Conservation (phyloP, 2,113 vertebrate genomes). For the Lophotis ruficrista region DNA sequence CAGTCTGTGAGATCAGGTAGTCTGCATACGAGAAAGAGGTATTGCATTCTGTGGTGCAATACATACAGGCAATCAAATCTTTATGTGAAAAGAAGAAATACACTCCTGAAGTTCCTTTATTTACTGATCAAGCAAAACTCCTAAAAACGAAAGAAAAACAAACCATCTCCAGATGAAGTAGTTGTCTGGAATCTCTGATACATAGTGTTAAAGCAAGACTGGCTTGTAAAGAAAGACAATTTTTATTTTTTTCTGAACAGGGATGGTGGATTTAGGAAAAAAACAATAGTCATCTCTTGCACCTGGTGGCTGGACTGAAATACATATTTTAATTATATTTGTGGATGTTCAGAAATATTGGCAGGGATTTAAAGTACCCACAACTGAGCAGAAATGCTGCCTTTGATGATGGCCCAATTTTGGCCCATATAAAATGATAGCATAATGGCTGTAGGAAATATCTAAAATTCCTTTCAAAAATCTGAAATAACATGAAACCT, state of each 20-base stretch:
- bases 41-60: background rate
- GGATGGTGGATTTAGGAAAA: background rate
- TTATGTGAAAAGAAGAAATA: background rate
- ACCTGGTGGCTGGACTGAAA: background rate
- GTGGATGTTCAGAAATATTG: background rate
- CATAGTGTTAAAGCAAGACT: background rate
- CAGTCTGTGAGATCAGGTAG: background rate
- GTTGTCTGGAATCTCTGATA: background rate
- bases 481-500: background rate
- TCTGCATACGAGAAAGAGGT: background rate
- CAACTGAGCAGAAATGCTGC: background rate
- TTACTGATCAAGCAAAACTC: background rate
- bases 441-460: background rate
- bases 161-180: background rate
- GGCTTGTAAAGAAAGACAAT: background rate
- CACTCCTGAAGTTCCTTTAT: conserved; percentile 2
- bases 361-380: background rate
- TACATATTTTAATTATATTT: background rate
- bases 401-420: background rate
- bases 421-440: background rate
- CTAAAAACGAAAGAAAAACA: background rate
- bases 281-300: background rate
- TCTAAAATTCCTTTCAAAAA: background rate
- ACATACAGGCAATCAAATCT: background rate
- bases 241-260: background rate